Evolutionary conservation across 1,140 invertebrate species (phyloP).

Genomic region (Tigriopus japonicus): DNA sequence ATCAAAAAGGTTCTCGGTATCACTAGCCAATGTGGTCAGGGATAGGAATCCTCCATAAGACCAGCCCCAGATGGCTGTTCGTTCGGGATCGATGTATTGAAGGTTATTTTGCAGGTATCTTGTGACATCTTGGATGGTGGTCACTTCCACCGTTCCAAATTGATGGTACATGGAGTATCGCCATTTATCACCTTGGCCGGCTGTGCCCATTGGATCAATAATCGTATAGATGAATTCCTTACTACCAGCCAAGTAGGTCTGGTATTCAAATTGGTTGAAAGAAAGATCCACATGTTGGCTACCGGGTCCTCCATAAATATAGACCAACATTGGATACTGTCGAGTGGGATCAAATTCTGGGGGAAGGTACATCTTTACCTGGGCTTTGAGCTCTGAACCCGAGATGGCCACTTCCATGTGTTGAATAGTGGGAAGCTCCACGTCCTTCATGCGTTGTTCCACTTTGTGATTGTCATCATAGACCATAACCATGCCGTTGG

Average conservation of each 20-base stretch:
- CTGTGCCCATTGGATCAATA: constrained; percentile 11
- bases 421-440: constrained; percentile 1
- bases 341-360: background rate
- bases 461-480: background rate
- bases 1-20: constrained; percentile 47
- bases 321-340: background rate
- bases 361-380: constrained; percentile 1
- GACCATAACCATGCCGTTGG: background rate
- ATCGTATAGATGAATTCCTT: constrained; percentile 4
- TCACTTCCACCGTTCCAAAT: constrained; percentile 4
- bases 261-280: background rate
- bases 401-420: constrained; percentile 2
- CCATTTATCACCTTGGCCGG: constrained; percentile 10
- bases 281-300: background rate
- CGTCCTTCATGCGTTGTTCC: background rate
- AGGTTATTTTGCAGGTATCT: background rate
- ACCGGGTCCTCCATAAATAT: constrained; percentile 13
- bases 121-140: background rate
- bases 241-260: background rate
- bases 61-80: constrained; percentile 54
- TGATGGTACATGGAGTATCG: background rate
- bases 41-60: constrained; percentile 64
- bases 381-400: constrained; percentile 4
- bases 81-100: background rate
- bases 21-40: constrained; percentile 36